Percentiles rank a stretch among this genome's conserved stretches.
These are phyloP conservation scores for Carposina sasakii DNA, from an alignment of 1,140 invertebrate genomes.

Conservation along the genomic window DNA sequence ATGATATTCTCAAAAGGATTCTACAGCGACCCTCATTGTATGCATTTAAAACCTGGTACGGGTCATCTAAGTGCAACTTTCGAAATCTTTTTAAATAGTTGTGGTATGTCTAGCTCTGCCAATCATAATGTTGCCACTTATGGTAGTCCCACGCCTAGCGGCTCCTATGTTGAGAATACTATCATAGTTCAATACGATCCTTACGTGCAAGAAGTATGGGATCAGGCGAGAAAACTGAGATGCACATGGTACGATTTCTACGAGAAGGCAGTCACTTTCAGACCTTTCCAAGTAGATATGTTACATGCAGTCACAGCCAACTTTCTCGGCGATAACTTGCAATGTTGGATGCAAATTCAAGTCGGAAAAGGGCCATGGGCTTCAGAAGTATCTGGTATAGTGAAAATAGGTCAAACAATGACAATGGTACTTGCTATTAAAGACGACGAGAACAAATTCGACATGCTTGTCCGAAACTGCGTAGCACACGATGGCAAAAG, in stretches of 20 bases:
- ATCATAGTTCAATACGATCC: conserved; percentile 97
- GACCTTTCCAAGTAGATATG: conserved; percentile 96
- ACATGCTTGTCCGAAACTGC: conserved; percentile 95
- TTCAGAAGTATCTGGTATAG: conserved; percentile 94
- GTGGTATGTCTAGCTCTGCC: conserved; percentile 91
- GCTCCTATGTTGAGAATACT: conserved; percentile 95
- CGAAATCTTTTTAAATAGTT: conserved; percentile 92
- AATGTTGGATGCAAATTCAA: conserved; percentile 98
- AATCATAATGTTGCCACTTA: conserved; percentile 87
- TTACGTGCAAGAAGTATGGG: conserved; percentile 94
- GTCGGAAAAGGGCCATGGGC: conserved; percentile 96
- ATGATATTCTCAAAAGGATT: conserved; percentile 96
- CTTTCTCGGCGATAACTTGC: conserved; percentile 94
- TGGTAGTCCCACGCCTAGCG: conserved; percentile 88
- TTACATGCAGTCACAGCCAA: conserved; percentile 94
- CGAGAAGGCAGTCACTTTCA: conserved; percentile 94
- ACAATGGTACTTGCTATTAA: conserved; percentile 96
- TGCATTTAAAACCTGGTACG: conserved; percentile 91
- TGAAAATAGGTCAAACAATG: conserved; percentile 97
- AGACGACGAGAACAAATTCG: conserved; percentile 96
- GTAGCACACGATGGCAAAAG: conserved; percentile 95
- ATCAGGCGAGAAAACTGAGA: conserved; percentile 85
- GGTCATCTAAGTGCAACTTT: conserved; percentile 92
- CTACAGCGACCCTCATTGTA: conserved; percentile 92
- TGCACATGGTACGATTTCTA: conserved; percentile 97